A percentile compares a stretch with the other conserved stretches of the same genome.
Conservation (phyloP, 92 coral and sea anemone species). For the Porites evermanni region DNA sequence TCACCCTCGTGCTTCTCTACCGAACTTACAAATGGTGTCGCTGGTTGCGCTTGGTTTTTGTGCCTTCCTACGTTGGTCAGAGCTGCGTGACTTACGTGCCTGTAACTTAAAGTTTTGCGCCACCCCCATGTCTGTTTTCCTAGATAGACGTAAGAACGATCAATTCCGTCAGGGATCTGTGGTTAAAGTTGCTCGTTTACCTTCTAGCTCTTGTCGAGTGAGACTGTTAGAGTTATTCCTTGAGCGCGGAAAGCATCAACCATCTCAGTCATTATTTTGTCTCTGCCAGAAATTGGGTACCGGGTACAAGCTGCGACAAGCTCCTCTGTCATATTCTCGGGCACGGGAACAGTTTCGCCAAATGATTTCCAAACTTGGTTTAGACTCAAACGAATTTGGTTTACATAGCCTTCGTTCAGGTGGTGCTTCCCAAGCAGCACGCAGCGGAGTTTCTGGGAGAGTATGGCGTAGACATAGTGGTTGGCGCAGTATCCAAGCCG, state of each 20-base stretch:
- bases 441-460: too few species aligned
- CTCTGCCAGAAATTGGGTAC: too few species aligned
- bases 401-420: too few species aligned
- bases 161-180: slow-evolving; percentile 37
- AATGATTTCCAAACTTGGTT: too few species aligned
- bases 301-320: neutral
- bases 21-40: slow-evolving; percentile 56
- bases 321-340: too few species aligned
- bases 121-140: slow-evolving; percentile 34
- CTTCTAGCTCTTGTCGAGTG: slow-evolving; percentile 39
- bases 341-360: too few species aligned
- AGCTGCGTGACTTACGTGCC: slow-evolving; percentile 49
- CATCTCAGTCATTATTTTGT: slow-evolving; percentile 27
- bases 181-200: slow-evolving; percentile 17
- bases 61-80: slow-evolving; percentile 59
- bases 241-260: slow-evolving; percentile 32
- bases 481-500: too few species aligned
- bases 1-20: slow-evolving; percentile 48
- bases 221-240: slow-evolving; percentile 32
- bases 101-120: slow-evolving; percentile 23
- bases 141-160: slow-evolving; percentile 31
- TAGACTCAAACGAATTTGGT: too few species aligned
- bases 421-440: too few species aligned
- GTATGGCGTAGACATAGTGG: too few species aligned
- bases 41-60: slow-evolving; percentile 61